A percentile compares a stretch with the other conserved stretches of the same genome.
Evolutionary conservation across 2,113 vertebrate species (phyloP).

Genomic region (Lophius piscatorius): DNA sequence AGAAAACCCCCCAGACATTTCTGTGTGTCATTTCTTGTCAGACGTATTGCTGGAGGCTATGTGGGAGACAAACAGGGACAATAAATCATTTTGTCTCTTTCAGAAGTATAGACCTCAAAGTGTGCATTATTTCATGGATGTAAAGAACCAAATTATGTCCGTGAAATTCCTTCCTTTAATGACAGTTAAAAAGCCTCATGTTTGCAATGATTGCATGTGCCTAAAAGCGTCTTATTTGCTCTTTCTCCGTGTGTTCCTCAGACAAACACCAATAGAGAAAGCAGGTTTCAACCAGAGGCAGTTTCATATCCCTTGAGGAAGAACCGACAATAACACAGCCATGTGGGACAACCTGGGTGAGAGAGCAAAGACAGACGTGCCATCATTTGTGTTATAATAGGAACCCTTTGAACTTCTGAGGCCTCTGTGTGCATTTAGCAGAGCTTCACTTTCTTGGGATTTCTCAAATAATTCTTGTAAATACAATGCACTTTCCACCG

Average conservation of each 20-base stretch:
- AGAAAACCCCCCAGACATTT: too few species aligned
- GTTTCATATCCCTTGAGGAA: conserved; percentile 46
- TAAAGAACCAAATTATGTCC: conserved; percentile 22
- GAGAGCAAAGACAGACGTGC: conserved; percentile 24
- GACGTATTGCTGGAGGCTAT: conserved; percentile 31
- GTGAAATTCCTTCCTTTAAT: conserved; percentile 15
- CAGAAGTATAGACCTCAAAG: conserved; percentile 7
- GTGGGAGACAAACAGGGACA: conserved; percentile 33
- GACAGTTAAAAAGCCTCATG: conserved; percentile 20
- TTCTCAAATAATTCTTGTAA: too few species aligned
- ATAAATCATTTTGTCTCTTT: conserved; percentile 55
- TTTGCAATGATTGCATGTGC: conserved; percentile 11
- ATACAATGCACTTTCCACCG: too few species aligned
- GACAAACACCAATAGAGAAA: too few species aligned
- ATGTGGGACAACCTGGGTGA: conserved; percentile 34
- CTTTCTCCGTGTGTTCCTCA: not conserved
- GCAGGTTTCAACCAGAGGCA: conserved; percentile 37
- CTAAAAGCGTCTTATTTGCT: conserved; percentile 5
- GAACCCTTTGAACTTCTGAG: conserved; percentile 21
- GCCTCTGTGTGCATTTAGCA: conserved; percentile 25
- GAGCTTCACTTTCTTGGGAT: not conserved
- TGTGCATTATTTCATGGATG: conserved; percentile 4
- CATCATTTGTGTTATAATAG: conserved; percentile 45
- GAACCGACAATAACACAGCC: conserved; percentile 46
- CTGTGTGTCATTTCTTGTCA: conserved; percentile 45